Evolutionary conservation across 1,140 invertebrate genomes (phyloP).

Genomic region (Penaeus indicus): DNA sequence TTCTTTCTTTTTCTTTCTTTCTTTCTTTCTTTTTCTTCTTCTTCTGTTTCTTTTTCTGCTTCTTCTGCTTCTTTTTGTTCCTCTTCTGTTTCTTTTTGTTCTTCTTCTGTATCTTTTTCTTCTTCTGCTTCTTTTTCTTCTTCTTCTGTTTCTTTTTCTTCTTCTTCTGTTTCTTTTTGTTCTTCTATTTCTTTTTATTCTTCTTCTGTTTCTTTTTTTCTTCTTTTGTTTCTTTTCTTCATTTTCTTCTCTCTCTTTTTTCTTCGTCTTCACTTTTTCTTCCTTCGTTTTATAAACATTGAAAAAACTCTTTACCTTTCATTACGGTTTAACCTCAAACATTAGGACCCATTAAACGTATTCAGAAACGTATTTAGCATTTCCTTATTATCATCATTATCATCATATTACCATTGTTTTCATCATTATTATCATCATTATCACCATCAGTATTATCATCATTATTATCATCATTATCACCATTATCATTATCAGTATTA

Average conservation of each 20-base stretch:
- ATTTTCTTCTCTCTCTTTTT: neutral
- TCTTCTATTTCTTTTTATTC: neutral
- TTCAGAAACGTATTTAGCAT: neutral
- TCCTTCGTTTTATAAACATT: too few species aligned
- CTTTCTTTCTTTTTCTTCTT: neutral
- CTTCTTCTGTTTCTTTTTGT: too few species aligned
- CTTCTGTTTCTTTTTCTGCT: neutral
- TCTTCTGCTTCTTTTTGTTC: neutral
- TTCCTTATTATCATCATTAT: neutral
- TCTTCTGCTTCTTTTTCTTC: neutral
- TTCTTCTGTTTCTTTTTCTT: neutral
- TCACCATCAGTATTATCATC: too few species aligned
- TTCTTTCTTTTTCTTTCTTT: too few species aligned
- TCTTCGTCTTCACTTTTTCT: neutral
- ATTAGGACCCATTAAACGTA: conserved; percentile 1
- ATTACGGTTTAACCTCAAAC: too few species aligned
- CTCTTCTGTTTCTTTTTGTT: neutral
- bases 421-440: too few species aligned
- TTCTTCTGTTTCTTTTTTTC: neutral
- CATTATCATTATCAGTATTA: too few species aligned
- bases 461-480: too few species aligned
- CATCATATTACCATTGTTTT: too few species aligned
- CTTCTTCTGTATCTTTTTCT: neutral
- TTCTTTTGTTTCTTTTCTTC: neutral
- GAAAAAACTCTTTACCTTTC: too few species aligned